These are phyloP conservation scores for Elmis aenea DNA, from an alignment of 2,888 invertebrate genomes.

Conservation along the genomic window DNA sequence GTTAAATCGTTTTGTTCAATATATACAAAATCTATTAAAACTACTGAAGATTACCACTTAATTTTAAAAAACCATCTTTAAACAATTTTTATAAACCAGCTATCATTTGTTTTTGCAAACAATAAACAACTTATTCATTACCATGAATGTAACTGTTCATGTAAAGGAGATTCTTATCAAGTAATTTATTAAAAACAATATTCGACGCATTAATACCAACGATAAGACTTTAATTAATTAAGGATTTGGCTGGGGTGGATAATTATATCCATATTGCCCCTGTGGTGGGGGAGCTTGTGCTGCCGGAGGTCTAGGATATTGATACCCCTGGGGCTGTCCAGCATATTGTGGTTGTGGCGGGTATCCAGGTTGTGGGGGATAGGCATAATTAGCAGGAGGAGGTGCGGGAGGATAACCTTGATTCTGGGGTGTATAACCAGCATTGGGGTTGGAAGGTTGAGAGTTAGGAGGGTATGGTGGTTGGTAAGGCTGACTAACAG, in stretches of 20 bases:
- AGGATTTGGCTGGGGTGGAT: conserved; percentile 69
- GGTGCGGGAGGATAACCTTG: conserved; percentile 40
- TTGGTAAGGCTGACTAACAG: conserved; percentile 54
- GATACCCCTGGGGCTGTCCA: conserved; percentile 58
- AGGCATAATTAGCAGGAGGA: conserved; percentile 43
- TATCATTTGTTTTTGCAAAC: no score
- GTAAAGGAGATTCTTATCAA: no score
- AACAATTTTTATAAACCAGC: no score
- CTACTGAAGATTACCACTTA: no score
- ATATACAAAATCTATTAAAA: no score
- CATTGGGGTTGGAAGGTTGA: conserved; percentile 47
- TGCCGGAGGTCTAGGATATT: conserved; percentile 59
- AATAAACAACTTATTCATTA: no score
- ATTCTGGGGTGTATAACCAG: conserved; percentile 47
- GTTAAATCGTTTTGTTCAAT: no score
- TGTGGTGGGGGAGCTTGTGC: conserved; percentile 70
- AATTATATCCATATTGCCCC: conserved; percentile 70
- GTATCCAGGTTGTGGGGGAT: conserved; percentile 58
- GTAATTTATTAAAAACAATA: no score
- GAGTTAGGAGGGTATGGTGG: conserved; percentile 49
- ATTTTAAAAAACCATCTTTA: no score
- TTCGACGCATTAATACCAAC: conserved; percentile 3
- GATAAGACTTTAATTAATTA: conserved; percentile 47
- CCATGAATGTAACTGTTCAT: no score
- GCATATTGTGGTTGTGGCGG: conserved; percentile 58